Percentiles rank a stretch among this genome's conserved stretches.
Evolutionary conservation across 2,888 invertebrate species (phyloP).

Genomic region (Yponomeuta cagnagella): DNA sequence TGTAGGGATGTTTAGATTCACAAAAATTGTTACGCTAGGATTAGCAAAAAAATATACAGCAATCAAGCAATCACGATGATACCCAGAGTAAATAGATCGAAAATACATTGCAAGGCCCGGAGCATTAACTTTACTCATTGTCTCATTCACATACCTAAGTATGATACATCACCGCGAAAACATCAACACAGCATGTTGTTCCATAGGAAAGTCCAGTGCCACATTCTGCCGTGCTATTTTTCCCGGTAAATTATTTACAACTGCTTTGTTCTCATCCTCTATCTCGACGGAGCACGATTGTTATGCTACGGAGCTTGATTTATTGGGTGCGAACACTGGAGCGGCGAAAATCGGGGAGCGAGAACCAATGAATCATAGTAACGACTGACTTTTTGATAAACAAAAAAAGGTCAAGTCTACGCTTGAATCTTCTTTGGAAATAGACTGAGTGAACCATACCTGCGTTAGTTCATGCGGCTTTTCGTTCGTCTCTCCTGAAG

Average conservation of each 20-base stretch:
- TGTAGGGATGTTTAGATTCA: too few species aligned
- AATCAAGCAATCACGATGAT: too few species aligned
- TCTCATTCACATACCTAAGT: too few species aligned
- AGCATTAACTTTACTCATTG: not conserved
- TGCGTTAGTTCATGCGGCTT: too few species aligned
- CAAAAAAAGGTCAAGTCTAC: conserved; percentile 10
- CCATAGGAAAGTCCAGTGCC: not conserved
- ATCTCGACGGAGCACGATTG: conserved; percentile 29
- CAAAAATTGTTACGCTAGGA: too few species aligned
- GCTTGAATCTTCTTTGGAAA: not conserved
- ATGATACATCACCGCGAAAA: not conserved
- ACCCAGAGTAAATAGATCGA: too few species aligned
- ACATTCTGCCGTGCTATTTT: not conserved
- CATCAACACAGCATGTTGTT: not conserved
- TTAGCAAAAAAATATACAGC: too few species aligned
- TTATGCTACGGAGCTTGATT: conserved; percentile 52
- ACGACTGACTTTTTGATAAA: conserved; percentile 10
- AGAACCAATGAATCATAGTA: conserved; percentile 6
- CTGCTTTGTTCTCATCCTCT: conserved; percentile 4
- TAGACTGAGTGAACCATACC: not conserved
- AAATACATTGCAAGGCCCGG: not conserved
- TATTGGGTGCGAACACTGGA: conserved; percentile 53
- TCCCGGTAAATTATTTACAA: conserved; percentile 4
- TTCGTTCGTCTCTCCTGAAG: too few species aligned
- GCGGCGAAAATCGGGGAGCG: conserved; percentile 27